A percentile compares a stretch with the other conserved stretches of the same genome.
phyloP scores from a whole-genome alignment of 2,888 invertebrate species.

The Pseudeuparius sepicola region DNA sequence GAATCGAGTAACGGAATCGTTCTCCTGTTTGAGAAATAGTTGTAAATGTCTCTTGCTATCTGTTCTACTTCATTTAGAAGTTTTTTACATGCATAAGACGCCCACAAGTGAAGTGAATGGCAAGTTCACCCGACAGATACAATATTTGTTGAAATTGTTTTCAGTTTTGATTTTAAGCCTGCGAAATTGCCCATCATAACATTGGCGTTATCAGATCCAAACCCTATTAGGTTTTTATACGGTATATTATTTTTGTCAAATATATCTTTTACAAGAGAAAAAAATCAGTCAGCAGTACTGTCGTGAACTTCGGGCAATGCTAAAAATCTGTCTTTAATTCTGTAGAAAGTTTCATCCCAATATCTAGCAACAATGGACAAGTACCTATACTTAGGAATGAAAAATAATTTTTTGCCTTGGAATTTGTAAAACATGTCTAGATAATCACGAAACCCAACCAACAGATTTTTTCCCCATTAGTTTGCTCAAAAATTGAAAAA shows the following conservation, averaged over 20 bases:
- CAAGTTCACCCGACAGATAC: no score
- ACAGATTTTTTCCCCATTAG: no score
- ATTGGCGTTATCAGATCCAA: conserved; percentile 1
- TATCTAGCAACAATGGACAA: conserved; percentile 3
- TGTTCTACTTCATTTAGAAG: no score
- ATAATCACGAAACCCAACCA: no score
- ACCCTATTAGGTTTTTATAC: conserved; percentile 5
- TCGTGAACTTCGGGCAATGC: neutral
- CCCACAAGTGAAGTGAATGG: no score
- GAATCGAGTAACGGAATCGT: no score
- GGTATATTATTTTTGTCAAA: conserved; percentile 3
- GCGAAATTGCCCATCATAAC: conserved; percentile 5
- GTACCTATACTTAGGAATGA: no score
- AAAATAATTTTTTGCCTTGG: no score
- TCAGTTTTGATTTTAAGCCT: conserved; percentile 2
- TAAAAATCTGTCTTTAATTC: conserved; percentile 8
- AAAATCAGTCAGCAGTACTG: conserved; percentile 2
- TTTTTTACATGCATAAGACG: conserved; percentile 7
- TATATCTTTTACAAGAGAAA: conserved; percentile 2
- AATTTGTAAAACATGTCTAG: no score
- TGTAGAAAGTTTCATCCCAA: no score
- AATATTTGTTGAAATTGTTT: conserved; percentile 6
- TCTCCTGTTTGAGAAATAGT: conserved; percentile 11
- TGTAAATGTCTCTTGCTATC: neutral
- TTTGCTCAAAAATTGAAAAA: no score